A percentile compares a stretch with the other conserved stretches of the same genome.
phyloP scores from a whole-genome alignment of 2,797 vertebrate genomes.

The Urosaurus nigricauda region DNA sequence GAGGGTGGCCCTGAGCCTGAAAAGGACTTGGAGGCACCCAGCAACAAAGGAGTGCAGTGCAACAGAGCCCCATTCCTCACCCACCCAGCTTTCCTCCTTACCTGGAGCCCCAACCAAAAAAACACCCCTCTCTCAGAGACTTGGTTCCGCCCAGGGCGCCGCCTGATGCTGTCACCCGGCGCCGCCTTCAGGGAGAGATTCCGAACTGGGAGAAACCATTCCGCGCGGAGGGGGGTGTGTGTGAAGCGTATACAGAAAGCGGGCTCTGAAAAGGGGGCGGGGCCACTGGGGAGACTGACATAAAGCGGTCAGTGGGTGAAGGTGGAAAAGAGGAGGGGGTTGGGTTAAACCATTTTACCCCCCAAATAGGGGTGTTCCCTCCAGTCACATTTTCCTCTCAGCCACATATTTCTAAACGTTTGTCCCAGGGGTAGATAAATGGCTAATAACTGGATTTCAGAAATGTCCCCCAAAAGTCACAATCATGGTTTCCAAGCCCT shows the following conservation, averaged over 20 bases:
- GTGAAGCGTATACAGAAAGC: no score
- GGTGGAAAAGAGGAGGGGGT: no score
- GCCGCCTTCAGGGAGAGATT: neutral
- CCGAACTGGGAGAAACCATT: neutral
- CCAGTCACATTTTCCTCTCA: neutral
- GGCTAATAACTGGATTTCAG: neutral
- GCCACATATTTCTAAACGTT: neutral
- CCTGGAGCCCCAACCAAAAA: constrained; percentile 3
- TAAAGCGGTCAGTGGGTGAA: neutral
- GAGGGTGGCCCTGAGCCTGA: no score
- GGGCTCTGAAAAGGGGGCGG: neutral
- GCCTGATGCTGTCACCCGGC: constrained; percentile 32
- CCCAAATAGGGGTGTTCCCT: neutral
- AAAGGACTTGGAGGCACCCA: no score
- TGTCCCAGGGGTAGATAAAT: neutral
- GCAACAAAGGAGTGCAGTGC: no score
- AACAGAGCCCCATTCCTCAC: no score
- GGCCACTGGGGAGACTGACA: neutral
- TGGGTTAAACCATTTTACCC: neutral
- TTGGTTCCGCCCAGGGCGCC: constrained; percentile 19
- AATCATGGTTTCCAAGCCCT: neutral
- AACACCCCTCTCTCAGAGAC: neutral
- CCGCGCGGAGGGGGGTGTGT: neutral
- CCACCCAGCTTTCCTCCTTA: neutral
- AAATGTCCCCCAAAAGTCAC: neutral